Evolutionary conservation across 2,113 vertebrate species (phyloP).

Genomic region (Zapornia atra): DNA sequence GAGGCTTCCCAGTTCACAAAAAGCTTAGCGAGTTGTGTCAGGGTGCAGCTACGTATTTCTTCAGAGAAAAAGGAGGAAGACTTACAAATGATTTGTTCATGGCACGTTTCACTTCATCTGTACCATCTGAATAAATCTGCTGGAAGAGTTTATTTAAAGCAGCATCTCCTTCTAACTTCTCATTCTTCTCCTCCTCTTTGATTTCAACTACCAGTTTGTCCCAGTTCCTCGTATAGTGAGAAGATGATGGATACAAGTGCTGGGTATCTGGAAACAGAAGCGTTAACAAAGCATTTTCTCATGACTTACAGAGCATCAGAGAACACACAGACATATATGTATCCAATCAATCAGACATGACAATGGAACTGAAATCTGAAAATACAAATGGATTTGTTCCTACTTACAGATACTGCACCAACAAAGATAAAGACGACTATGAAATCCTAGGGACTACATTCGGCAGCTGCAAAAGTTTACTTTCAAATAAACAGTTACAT

Average conservation of each 20-base stretch:
- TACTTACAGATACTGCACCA: not conserved
- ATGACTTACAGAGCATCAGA: not conserved
- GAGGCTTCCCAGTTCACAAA: not conserved
- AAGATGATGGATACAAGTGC: slow-evolving; percentile 89
- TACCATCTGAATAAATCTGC: slow-evolving; percentile 88
- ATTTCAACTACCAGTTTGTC: slow-evolving; percentile 93
- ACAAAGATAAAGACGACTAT: not conserved
- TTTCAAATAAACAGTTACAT: not conserved
- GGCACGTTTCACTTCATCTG: slow-evolving; percentile 94
- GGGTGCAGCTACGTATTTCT: not conserved
- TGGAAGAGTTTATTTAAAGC: slow-evolving; percentile 96
- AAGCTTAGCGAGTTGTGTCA: not conserved
- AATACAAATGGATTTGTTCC: not conserved
- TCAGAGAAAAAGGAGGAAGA: not conserved
- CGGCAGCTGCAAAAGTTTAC: not conserved
- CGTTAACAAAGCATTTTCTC: not conserved
- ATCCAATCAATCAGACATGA: not conserved
- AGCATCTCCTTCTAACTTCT: slow-evolving; percentile 95
- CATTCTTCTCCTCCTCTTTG: slow-evolving; percentile 93
- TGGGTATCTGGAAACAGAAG: slow-evolving; percentile 68
- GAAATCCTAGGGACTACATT: not conserved
- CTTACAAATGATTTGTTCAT: slow-evolving; percentile 99
- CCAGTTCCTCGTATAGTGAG: slow-evolving; percentile 89
- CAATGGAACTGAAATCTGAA: not conserved
- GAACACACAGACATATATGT: not conserved